These are phyloP conservation scores for Trididemnum clinides DNA, from an alignment of 23 tunicate genomes.

Conservation along the genomic window DNA sequence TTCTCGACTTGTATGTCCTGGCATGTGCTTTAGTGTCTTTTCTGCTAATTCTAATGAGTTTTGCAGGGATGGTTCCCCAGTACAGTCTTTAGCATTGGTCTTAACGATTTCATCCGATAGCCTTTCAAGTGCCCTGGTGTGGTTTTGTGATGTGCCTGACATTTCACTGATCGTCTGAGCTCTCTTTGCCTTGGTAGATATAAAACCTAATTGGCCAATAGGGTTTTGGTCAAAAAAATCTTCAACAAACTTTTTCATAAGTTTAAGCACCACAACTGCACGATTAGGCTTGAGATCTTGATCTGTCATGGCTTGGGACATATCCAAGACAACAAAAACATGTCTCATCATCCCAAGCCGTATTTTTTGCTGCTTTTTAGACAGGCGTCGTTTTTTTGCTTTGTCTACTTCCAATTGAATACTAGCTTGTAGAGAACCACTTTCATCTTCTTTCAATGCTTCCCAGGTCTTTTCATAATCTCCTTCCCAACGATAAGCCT, in stretches of 20 bases:
- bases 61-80: slow-evolving; percentile 91
- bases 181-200: slow-evolving; percentile 56
- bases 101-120: slow-evolving; percentile 46
- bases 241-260: slow-evolving; percentile 62
- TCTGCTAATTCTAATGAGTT: slow-evolving; percentile 76
- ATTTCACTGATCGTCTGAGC: slow-evolving; percentile 74
- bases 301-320: slow-evolving; percentile 89
- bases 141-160: slow-evolving; percentile 78
- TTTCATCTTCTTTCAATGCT: slow-evolving; percentile 94
- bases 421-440: slow-evolving; percentile 77
- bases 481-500: slow-evolving; percentile 96
- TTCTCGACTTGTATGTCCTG: slow-evolving; percentile 85
- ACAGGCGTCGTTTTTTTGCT: slow-evolving; percentile 70
- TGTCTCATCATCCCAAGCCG: slow-evolving; percentile 95
- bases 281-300: slow-evolving; percentile 92
- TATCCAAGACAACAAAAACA: slow-evolving; percentile 67
- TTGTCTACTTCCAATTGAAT: slow-evolving; percentile 63
- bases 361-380: slow-evolving; percentile 47
- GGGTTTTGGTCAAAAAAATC: slow-evolving; percentile 95
- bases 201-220: slow-evolving; percentile 79
- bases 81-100: slow-evolving; percentile 63
- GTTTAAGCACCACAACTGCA: slow-evolving; percentile 58
- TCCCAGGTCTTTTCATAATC: slow-evolving; percentile 98
- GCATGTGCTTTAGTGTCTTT: slow-evolving; percentile 75
- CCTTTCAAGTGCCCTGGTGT: slow-evolving; percentile 42